phyloP scores from a whole-genome alignment of 2,113 vertebrate genomes.

The Donacobius atricapilla region DNA sequence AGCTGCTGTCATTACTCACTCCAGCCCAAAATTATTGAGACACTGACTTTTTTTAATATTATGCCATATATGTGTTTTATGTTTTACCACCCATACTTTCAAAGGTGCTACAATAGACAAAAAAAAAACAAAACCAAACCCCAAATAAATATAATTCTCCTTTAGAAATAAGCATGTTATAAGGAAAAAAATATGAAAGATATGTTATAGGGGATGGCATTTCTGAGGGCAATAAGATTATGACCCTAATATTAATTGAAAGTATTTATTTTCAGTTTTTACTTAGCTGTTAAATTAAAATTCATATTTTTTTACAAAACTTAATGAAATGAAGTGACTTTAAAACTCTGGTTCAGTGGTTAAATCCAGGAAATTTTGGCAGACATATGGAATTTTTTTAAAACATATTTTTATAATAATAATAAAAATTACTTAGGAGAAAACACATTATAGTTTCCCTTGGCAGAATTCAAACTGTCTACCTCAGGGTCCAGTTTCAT shows the following conservation, averaged over 20 bases:
- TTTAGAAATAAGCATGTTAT: neutral
- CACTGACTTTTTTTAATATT: no score
- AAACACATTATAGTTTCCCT: neutral
- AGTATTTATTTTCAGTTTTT: neutral
- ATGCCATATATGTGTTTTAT: neutral
- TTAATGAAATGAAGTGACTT: neutral
- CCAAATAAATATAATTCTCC: neutral
- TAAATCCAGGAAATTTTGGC: neutral
- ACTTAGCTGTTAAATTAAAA: neutral
- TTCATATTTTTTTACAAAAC: neutral
- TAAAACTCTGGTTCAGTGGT: neutral
- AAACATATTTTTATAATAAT: neutral
- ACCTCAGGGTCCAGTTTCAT: neutral
- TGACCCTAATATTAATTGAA: neutral
- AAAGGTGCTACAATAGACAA: neutral
- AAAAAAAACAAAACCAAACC: neutral
- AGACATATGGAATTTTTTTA: neutral
- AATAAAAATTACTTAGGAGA: neutral
- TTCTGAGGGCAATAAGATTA: neutral
- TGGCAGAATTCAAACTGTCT: neutral
- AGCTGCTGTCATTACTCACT: neutral
- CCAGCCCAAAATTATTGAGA: neutral
- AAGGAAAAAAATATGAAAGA: neutral
- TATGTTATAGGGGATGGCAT: neutral
- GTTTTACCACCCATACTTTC: neutral